Percentiles rank a stretch among this genome's conserved stretches.
phyloP scores from a whole-genome alignment of 1,140 invertebrate genomes.

The Macrosteles quadrilineatus region DNA sequence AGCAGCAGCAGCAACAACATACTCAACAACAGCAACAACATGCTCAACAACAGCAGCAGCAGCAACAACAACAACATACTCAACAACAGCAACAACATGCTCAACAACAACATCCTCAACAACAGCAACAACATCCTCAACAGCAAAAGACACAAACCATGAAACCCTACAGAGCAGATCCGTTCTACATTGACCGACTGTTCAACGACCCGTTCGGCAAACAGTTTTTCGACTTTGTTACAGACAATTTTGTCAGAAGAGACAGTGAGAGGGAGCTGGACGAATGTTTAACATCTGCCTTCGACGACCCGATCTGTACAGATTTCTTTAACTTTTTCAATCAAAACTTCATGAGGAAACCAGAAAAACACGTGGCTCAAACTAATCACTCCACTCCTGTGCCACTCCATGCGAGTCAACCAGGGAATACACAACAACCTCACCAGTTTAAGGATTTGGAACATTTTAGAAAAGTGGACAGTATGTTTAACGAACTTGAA shows the following conservation, averaged over 20 bases:
- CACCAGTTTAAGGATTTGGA: no score
- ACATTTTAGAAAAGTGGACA: no score
- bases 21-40: no score
- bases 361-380: neutral
- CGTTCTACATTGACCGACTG: neutral
- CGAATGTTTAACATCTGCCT: neutral
- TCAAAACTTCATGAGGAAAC: neutral
- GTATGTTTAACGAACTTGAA: no score
- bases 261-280: neutral
- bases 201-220: neutral
- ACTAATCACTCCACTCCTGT: neutral
- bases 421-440: no score
- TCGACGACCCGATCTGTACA: neutral
- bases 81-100: neutral
- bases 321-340: slow-evolving; percentile 7
- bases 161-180: no score
- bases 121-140: neutral
- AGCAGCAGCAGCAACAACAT: neutral
- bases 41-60: neutral
- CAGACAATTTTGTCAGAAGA: neutral
- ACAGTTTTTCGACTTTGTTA: neutral
- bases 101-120: neutral
- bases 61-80: neutral
- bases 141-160: neutral
- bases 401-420: neutral